Conservation (phyloP, 2,888 invertebrate genomes). For the Ceramica pisi region DNA sequence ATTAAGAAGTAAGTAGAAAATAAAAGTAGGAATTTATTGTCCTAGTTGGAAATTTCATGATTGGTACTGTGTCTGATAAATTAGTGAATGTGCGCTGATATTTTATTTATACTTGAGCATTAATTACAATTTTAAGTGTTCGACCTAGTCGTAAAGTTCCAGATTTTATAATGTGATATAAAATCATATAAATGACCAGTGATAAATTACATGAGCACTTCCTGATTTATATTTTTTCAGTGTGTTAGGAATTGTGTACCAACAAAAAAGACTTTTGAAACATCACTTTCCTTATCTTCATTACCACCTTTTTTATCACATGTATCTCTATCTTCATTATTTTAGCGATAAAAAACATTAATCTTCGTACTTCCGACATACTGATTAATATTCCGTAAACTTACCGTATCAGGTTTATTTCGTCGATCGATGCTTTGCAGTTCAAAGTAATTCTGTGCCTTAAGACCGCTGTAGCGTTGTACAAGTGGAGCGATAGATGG, state of each 20-base stretch:
- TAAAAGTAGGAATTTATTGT: neutral
- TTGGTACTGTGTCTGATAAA: neutral
- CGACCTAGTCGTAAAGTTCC: too few species aligned
- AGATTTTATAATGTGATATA: too few species aligned
- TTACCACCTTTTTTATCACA: neutral
- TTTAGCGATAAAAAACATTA: neutral
- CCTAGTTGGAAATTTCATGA: neutral
- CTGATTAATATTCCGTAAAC: neutral
- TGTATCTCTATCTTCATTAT: neutral
- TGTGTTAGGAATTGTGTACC: too few species aligned
- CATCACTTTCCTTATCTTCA: neutral
- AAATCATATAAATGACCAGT: too few species aligned
- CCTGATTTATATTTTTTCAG: too few species aligned
- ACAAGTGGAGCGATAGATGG: conserved; percentile 80
- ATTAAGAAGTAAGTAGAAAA: neutral
- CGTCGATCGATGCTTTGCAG: neutral
- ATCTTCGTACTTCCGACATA: neutral
- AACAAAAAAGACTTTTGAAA: too few species aligned
- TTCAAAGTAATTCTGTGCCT: conserved; percentile 49
- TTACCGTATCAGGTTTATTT: neutral
- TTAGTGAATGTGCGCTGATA: neutral
- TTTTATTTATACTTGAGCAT: neutral
- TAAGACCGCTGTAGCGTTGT: conserved; percentile 57
- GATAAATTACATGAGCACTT: too few species aligned
- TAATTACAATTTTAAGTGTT: too few species aligned